Percentiles rank a stretch among this genome's conserved stretches.
Evolutionary conservation across 2,113 vertebrate genomes (phyloP).

Genomic region (Daubentonia madagascariensis): DNA sequence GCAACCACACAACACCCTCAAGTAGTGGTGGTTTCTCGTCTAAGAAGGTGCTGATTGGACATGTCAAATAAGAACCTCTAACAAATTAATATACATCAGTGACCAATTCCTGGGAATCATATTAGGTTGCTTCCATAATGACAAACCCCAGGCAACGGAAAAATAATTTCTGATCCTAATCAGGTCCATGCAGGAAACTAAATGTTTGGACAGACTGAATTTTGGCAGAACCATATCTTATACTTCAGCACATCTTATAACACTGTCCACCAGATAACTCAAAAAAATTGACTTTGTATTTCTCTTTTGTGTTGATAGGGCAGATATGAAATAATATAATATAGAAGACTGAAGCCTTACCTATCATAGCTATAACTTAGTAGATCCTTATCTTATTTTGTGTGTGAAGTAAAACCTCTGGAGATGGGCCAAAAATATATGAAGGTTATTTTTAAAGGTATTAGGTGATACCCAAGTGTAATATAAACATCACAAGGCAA

Average conservation of each 20-base stretch:
- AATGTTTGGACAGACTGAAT: background rate
- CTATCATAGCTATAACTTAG: background rate
- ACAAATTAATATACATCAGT: background rate
- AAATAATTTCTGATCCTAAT: background rate
- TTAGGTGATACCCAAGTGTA: background rate
- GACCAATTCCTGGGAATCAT: background rate
- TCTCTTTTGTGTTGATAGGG: background rate
- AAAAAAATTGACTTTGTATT: background rate
- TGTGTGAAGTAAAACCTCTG: background rate
- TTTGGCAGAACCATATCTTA: background rate
- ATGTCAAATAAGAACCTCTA: background rate
- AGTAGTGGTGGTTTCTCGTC: background rate
- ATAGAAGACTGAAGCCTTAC: background rate
- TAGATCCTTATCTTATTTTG: background rate
- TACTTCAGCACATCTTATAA: background rate
- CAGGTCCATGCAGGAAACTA: background rate
- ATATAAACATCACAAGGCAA: background rate
- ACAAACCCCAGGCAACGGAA: background rate
- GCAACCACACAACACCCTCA: background rate
- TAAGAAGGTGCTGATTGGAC: background rate
- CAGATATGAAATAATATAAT: background rate
- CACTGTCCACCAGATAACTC: background rate
- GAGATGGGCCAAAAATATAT: background rate
- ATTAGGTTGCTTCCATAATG: background rate
- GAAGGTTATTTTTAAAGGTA: background rate